These are phyloP conservation scores for Rhagium mordax DNA, from an alignment of 2,888 invertebrate genomes.

Conservation along the genomic window DNA sequence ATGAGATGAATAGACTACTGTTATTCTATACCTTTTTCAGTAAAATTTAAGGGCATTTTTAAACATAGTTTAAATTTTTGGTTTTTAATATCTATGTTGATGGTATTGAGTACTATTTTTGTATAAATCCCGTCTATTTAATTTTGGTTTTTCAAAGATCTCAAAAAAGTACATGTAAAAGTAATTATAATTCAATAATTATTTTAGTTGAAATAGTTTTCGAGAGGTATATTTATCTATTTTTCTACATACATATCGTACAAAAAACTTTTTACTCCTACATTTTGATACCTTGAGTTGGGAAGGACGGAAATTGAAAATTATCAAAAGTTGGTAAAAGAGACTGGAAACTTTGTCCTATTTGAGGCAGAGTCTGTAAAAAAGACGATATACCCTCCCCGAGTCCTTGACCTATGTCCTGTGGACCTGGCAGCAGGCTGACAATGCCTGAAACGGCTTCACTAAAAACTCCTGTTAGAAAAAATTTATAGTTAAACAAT, in stretches of 20 bases:
- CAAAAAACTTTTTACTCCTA: neutral
- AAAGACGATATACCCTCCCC: constrained; percentile 55
- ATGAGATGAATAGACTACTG: too few species aligned
- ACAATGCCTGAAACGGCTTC: constrained; percentile 49
- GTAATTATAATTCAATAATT: too few species aligned
- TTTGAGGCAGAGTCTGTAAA: constrained; percentile 54
- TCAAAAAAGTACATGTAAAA: too few species aligned
- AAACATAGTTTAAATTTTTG: too few species aligned
- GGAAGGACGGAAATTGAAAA: constrained; percentile 50
- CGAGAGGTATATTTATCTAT: neutral
- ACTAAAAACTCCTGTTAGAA: constrained; percentile 39
- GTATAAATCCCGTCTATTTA: too few species aligned
- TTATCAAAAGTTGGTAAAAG: constrained; percentile 53
- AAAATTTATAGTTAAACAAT: constrained; percentile 1
- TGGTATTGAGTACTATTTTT: too few species aligned
- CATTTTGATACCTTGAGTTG: constrained; percentile 39
- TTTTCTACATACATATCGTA: neutral
- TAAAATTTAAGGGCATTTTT: too few species aligned
- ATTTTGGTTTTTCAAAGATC: too few species aligned
- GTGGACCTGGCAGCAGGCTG: constrained; percentile 51
- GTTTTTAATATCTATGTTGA: too few species aligned
- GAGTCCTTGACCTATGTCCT: constrained; percentile 53
- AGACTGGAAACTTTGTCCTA: constrained; percentile 57
- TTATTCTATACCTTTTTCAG: too few species aligned
- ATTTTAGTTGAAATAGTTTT: too few species aligned